A percentile compares a stretch with the other conserved stretches of the same genome.
Conservation (phyloP, 2,113 vertebrate genomes). For the Varanus salvator region DNA sequence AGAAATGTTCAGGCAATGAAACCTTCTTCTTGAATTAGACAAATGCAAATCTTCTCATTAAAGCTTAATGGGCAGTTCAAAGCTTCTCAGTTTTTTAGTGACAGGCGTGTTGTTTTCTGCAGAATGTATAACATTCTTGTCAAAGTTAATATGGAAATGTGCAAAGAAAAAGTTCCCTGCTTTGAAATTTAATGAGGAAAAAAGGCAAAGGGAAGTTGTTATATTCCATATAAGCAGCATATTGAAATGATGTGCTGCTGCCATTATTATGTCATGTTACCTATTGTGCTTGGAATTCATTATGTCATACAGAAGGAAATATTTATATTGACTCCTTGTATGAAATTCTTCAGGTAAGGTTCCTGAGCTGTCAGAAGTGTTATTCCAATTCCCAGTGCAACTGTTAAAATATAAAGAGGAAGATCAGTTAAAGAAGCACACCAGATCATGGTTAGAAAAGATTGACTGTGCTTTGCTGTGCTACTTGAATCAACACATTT, state of each 20-base stretch:
- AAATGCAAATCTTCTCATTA: conserved; percentile 29
- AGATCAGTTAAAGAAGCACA: background rate
- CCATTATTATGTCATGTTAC: background rate
- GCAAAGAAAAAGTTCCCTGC: background rate
- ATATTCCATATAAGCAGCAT: background rate
- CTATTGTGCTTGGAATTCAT: conserved; percentile 5
- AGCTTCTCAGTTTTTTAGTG: conserved; percentile 50
- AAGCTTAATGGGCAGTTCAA: conserved; percentile 27
- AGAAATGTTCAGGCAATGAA: background rate
- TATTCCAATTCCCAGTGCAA: background rate
- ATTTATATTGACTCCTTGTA: background rate
- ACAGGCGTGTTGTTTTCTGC: conserved; percentile 23
- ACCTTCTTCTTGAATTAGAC: conserved; percentile 23
- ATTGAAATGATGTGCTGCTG: conserved; percentile 12
- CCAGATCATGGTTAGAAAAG: background rate
- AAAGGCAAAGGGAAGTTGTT: conserved; percentile 5
- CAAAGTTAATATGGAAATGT: conserved; percentile 37
- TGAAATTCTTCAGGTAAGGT: background rate
- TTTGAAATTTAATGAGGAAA: conserved; percentile 51
- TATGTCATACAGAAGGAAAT: background rate
- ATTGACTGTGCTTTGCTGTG: too few relatives aligned
- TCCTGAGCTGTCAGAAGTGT: background rate
- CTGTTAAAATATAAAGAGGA: background rate
- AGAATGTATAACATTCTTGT: conserved; percentile 14
- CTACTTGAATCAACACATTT: too few relatives aligned